These are phyloP conservation scores for Heteromormyrus szaboi DNA, from an alignment of 2,797 vertebrate genomes.

Conservation along the genomic window DNA sequence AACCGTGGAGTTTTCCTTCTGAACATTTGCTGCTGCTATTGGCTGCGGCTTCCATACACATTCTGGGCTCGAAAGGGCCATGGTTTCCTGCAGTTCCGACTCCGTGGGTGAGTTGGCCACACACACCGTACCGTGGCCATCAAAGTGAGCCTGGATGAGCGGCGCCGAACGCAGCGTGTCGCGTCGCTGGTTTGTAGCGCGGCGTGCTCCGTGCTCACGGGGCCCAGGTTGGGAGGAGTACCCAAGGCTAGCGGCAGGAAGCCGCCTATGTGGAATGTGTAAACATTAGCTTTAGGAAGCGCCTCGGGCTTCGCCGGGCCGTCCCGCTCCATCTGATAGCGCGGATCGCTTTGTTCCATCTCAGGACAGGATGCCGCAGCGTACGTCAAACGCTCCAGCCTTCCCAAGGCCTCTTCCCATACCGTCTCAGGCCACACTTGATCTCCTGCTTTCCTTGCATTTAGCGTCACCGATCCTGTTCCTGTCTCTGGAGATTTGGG, in stretches of 20 bases:
- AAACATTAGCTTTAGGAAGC: slow-evolving; percentile 19
- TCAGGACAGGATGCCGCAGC: slow-evolving; percentile 20
- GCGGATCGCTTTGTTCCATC: slow-evolving; percentile 21
- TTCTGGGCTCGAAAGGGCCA: not conserved
- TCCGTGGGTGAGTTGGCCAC: not conserved
- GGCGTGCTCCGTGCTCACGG: not conserved
- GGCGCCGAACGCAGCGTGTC: not conserved
- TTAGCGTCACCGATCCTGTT: not conserved
- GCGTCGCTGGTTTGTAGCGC: not conserved
- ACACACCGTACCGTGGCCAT: not conserved
- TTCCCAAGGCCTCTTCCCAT: slow-evolving; percentile 10
- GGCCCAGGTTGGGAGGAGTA: not conserved
- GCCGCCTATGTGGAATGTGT: not conserved
- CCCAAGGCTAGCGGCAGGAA: not conserved
- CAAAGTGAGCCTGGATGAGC: not conserved
- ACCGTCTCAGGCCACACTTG: not conserved
- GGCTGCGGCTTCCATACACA: not conserved
- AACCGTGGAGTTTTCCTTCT: not conserved
- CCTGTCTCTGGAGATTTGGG: not conserved
- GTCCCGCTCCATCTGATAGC: slow-evolving; percentile 13
- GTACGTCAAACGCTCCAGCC: slow-evolving; percentile 5
- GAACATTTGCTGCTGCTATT: not conserved
- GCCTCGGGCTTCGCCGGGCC: not conserved
- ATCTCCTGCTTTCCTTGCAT: too few species aligned
- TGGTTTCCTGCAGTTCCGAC: not conserved